Percentiles rank a stretch among this genome's conserved stretches.
phyloP scores from a whole-genome alignment of 2,888 invertebrate genomes.

The Microctonus brassicae region DNA sequence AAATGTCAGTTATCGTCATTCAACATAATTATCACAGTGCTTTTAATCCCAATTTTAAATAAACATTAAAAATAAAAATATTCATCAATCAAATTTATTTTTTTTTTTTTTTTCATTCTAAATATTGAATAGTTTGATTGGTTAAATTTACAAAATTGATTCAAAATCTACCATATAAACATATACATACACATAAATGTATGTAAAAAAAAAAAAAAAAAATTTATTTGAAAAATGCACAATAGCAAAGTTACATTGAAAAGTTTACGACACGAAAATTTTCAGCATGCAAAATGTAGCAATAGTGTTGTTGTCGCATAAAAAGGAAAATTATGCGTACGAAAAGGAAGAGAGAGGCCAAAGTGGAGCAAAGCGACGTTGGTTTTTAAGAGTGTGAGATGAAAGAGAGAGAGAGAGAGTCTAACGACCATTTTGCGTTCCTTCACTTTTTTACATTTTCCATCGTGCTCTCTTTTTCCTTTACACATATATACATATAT shows the following conservation, averaged over 20 bases:
- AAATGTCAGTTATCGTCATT: slow-evolving; percentile 26
- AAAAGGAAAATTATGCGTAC: slow-evolving; percentile 18
- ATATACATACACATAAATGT: no score
- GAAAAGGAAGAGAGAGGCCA: background rate
- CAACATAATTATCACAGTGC: background rate
- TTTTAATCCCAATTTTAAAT: background rate
- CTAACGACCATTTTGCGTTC: background rate
- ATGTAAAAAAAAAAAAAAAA: no score
- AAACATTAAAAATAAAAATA: slow-evolving; percentile 33
- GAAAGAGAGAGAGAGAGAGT: no score
- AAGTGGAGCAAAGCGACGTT: background rate
- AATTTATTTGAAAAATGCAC: background rate
- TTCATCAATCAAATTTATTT: background rate
- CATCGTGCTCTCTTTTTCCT: background rate
- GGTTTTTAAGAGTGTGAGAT: background rate
- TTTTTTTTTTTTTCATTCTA: no score
- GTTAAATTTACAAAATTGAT: background rate
- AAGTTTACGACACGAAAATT: slow-evolving; percentile 11
- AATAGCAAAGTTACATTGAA: slow-evolving; percentile 13
- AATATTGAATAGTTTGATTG: slow-evolving; percentile 9
- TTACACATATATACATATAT: no score
- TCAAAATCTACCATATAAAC: background rate
- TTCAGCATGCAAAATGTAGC: background rate
- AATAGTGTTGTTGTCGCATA: background rate
- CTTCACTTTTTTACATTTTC: background rate